phyloP scores from a whole-genome alignment of 2,113 vertebrate genomes.

The Rhabdomys dilectus region DNA sequence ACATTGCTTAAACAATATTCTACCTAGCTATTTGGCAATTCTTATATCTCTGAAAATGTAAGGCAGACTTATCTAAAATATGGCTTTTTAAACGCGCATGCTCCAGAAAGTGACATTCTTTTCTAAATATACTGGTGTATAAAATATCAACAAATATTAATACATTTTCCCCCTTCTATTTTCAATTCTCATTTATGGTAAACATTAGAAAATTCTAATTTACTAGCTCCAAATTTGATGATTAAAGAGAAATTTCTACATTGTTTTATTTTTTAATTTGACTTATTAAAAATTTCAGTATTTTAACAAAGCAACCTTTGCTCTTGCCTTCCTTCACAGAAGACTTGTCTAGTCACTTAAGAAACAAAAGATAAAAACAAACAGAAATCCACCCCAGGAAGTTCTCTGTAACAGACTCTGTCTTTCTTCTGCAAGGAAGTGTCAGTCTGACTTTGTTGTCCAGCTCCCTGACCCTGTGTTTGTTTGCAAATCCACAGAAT shows the following conservation, averaged over 20 bases:
- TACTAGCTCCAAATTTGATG: background rate
- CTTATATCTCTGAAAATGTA: background rate
- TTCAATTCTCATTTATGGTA: background rate
- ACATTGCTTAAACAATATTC: background rate
- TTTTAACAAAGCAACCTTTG: slow-evolving; percentile 21
- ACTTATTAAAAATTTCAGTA: background rate
- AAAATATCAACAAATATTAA: slow-evolving; percentile 13
- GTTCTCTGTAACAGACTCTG: slow-evolving; percentile 74
- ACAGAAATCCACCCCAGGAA: slow-evolving; percentile 54
- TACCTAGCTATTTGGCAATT: background rate
- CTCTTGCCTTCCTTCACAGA: background rate
- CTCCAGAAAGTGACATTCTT: background rate
- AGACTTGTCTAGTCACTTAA: background rate
- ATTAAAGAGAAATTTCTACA: background rate
- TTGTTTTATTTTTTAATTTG: background rate
- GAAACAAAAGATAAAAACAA: slow-evolving; percentile 35
- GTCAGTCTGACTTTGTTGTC: slow-evolving; percentile 63
- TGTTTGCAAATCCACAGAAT: slow-evolving; percentile 75
- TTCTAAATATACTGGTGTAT: background rate
- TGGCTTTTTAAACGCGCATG: background rate
- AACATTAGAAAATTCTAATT: background rate
- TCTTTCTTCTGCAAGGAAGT: slow-evolving; percentile 71
- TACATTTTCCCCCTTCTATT: background rate
- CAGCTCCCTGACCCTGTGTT: slow-evolving; percentile 37
- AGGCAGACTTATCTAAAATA: background rate